Evolutionary conservation across 1,140 invertebrate genomes (phyloP), one percentile per base, ranked within the genome.

Genomic region (Heterodera schachtii): DNA sequence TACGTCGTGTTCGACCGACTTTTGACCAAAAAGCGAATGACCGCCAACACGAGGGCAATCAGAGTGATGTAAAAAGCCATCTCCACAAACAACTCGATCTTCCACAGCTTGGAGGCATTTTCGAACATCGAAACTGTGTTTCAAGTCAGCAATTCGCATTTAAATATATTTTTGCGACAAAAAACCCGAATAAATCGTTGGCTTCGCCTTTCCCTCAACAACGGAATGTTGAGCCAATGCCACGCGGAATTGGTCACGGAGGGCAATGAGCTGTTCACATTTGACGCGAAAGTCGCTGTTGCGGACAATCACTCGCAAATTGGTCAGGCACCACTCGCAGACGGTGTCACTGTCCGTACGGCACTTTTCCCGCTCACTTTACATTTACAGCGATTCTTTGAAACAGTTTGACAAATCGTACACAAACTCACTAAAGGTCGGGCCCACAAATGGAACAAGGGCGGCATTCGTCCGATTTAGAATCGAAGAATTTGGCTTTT

Each of bases 301-400:
- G 47, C 60, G 47, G 11, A 11, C 16, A 19, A 52, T 49, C 8
- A 21, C 70, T 8, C 47, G 64, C 64, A 41, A 47, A 46, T 64
- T 69, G 75, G 31, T 84, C 74, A 83, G 69, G 75, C 83, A 67
- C 71, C 83, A 83, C 16, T 83, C 82, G 64, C 81, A 82, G 31
- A 82, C 69, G 21, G 84, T 83, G n/a, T 85, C 84, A 19, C n/a
- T 49, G 46, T 80, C 52, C 21, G n/a, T 1, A 47, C 16, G 49
- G 47, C 84, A 83, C 43, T 85, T 64, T 21, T 78, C 41, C 52
- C 79, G 43, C 19, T 44, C 78, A 81, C 41, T 77, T 43, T 21
- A 77, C 44, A 3, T 19, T 16, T 16, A 16, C 9, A 49, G 11
- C 44, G 47, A 21, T 67, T 76, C 3, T 52, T 46, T 57, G 46